Conservation (phyloP, 2,797 vertebrate species). For the Prionace glauca region DNA sequence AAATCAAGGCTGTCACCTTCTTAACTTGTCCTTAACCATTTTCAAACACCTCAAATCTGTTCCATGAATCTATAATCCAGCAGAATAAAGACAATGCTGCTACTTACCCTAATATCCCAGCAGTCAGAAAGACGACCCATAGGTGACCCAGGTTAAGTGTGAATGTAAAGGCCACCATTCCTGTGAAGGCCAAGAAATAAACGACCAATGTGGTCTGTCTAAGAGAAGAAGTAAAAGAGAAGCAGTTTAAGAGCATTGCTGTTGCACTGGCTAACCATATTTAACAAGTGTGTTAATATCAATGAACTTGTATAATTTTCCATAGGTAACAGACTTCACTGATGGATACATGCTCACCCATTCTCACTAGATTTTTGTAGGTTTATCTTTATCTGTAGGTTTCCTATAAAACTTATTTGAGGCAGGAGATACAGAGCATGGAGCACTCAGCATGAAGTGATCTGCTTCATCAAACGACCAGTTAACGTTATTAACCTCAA, state of each 20-base stretch:
- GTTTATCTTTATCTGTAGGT: no score
- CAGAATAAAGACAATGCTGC: neutral
- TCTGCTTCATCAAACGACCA: neutral
- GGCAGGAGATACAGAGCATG: neutral
- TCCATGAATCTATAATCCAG: neutral
- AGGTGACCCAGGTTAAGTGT: slow-evolving; percentile 72
- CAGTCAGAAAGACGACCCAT: slow-evolving; percentile 87
- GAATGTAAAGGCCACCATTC: slow-evolving; percentile 78
- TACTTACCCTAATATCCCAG: slow-evolving; percentile 77
- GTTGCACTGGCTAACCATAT: neutral
- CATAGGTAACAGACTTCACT: neutral
- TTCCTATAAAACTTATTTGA: neutral
- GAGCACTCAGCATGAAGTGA: no score
- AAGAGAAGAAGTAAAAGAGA: slow-evolving; percentile 39
- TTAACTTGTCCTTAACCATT: no score
- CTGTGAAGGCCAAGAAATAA: slow-evolving; percentile 76
- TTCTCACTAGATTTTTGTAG: neutral
- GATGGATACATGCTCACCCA: neutral
- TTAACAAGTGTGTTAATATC: neutral
- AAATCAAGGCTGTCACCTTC: neutral
- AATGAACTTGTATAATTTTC: neutral
- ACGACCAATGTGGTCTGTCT: slow-evolving; percentile 79
- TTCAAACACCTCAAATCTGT: neutral
- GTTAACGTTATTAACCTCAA: neutral
- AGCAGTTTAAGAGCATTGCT: neutral